Base-by-base conservation (phyloP, 2,113 vertebrate species). In the Nibea coibor region DNA sequence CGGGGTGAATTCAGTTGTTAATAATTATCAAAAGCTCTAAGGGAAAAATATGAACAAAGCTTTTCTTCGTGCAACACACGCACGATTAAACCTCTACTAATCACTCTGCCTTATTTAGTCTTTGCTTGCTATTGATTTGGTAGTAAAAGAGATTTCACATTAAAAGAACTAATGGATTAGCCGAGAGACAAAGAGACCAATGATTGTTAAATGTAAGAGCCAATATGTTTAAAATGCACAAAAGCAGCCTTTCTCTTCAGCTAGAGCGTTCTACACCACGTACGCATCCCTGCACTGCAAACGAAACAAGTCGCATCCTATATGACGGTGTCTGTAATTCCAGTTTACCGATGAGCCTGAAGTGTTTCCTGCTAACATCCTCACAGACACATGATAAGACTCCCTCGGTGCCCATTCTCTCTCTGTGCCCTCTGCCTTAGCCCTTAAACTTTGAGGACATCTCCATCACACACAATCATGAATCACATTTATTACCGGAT, bases 401-500 rank as follows among this genome's bases (percentile, higher is more conserved):
- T 81, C 20, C 15, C 22, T 1, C 0, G 4, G 16, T 53, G 35
- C 19, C 22, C 31, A 9, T 56, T 50, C 14, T 22, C 22, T 28
- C 8, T 65, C 69, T 43, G 11, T 62, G 56, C 15, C 79, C 64
- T 79, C 72, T 48, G 4, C 77, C 47, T 43, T 35, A 77, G 70
- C 68, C 62, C 56, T 62, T 54, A 64, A 64, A 80, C 65, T 7
- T 22, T 35, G 54, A 82, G 87, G 78, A 86, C 80, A 73, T 78
- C 78, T 84, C 72, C 45, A 56, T 82, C 19, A 11, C 58, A 70
- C 73, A 75, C 43, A 50, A 53, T 61, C 64, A 80, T 88, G 39
- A 77, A 72, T 87, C 81, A 72, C 39, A 66, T 86, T 82, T 84
- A 84, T 69, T 64, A 80, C 85, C 62, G 42, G 72, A 80, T 42